Evolutionary conservation across 1,140 invertebrate species (phyloP).

Genomic region (Tachypleus tridentatus): DNA sequence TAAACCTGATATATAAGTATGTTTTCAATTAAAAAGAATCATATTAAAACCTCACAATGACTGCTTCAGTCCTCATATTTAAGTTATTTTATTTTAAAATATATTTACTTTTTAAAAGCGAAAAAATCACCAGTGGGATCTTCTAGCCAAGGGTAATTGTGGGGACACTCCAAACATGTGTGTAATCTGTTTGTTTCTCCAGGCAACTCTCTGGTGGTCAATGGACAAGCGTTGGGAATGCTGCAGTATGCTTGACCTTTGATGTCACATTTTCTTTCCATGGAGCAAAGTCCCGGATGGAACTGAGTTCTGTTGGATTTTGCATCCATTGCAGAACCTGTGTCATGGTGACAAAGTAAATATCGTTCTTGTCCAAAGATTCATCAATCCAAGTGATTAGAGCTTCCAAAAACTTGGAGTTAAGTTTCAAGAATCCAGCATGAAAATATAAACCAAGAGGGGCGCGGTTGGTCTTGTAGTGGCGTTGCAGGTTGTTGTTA

Average conservation of each 20-base stretch:
- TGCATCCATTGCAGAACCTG: constrained; percentile 87
- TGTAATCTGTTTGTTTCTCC: constrained; percentile 72
- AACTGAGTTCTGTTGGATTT: constrained; percentile 68
- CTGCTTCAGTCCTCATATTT: no score
- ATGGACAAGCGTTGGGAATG: constrained; percentile 81
- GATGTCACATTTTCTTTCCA: constrained; percentile 45
- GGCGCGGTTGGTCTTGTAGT: constrained; percentile 84
- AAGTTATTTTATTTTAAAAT: no score
- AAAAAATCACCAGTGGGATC: neutral
- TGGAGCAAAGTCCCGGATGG: constrained; percentile 66
- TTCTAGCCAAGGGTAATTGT: constrained; percentile 84
- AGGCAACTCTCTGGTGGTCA: constrained; percentile 60
- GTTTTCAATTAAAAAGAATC: no score
- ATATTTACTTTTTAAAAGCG: no score
- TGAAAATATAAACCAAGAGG: constrained; percentile 88
- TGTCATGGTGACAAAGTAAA: constrained; percentile 85
- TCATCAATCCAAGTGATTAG: constrained; percentile 85
- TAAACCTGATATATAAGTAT: no score
- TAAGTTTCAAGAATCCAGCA: constrained; percentile 88
- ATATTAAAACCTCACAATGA: no score
- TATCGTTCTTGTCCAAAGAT: constrained; percentile 73
- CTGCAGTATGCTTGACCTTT: constrained; percentile 80
- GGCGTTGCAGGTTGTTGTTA: constrained; percentile 86
- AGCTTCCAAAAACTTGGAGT: constrained; percentile 88
- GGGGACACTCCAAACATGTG: constrained; percentile 81